Percentiles rank a stretch among this genome's conserved stretches.
These are phyloP conservation scores for Atta colombica DNA, from an alignment of 1,140 invertebrate species.

Conservation along the genomic window DNA sequence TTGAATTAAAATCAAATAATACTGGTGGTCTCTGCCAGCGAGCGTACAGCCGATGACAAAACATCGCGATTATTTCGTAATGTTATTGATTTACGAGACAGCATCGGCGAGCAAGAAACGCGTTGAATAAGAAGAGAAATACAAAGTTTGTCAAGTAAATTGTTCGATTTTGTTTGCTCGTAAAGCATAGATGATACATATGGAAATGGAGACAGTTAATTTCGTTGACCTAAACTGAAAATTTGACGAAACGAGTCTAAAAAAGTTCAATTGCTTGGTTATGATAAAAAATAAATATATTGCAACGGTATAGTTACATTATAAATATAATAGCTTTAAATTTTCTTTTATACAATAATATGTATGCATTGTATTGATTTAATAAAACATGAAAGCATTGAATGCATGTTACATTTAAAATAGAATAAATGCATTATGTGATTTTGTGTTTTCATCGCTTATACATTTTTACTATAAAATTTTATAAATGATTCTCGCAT, in stretches of 20 bases:
- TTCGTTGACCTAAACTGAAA: constrained; percentile 6
- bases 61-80: constrained; percentile 21
- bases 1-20: constrained; percentile 74
- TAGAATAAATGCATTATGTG: background rate
- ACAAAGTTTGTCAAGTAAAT: constrained; percentile 36
- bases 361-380: background rate
- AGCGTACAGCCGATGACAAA: background rate
- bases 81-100: constrained; percentile 55
- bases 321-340: background rate
- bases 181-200: background rate
- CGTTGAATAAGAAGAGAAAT: constrained; percentile 16
- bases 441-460: background rate
- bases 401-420: background rate
- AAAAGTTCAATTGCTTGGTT: background rate
- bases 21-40: constrained; percentile 27
- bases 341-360: background rate
- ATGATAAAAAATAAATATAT: background rate
- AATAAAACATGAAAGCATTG: background rate
- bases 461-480: background rate
- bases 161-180: background rate
- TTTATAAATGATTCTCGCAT: background rate
- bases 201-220: background rate
- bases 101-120: constrained; percentile 28
- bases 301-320: background rate
- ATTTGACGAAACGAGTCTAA: background rate